Evolutionary conservation across 2,113 vertebrate species (phyloP), one percentile per base, ranked within the genome.

Genomic region (Osmerus eperlanus): DNA sequence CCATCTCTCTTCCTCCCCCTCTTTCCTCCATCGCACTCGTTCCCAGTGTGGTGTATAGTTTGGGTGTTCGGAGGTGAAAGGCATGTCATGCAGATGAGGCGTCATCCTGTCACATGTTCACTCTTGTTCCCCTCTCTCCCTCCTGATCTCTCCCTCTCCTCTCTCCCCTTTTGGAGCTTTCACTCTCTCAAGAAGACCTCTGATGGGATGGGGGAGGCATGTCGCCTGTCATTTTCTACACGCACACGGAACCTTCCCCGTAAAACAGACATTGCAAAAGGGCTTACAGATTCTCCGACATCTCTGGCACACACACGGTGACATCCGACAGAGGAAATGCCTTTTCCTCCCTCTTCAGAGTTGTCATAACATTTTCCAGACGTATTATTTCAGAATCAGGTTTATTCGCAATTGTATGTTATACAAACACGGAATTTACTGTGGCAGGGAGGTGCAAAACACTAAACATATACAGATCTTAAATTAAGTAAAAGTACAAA

Each of bases 71-170:
- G 56, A 59, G 56, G 56, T 59, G 56, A 59, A 59, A n/a, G 18
- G 74, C 65, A 68, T 70, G 77, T 74, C 78, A 61, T 28, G 3
- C 65, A 36, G 23, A 70, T 74, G 78, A 80, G 80, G 83, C 85
- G 68, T 87, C 85, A 79, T 67, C 58, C 82, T 76, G 82, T 84
- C 80, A 73, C 73, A 15, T 55, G 53, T 52, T 19, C 12, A 41
- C 53, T 6, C 28, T 61, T 59, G 18, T 65, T 12, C 8, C 7
- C 25, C 32, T 12, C 77, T 76, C 76, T 86, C 83, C 68, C 14
- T 60, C n/a, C 36, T 21, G 36, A 21, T 18, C 60, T 52, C 18
- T 29, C 64, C 36, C 56, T 68, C 25, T 11, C 64, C 53, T 47
- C 64, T 19, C 25, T 28, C 25, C 25, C 16, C 18, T 23, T 29